Conservation (phyloP, 2,797 vertebrate species). For the Pempheris klunzingeri region DNA sequence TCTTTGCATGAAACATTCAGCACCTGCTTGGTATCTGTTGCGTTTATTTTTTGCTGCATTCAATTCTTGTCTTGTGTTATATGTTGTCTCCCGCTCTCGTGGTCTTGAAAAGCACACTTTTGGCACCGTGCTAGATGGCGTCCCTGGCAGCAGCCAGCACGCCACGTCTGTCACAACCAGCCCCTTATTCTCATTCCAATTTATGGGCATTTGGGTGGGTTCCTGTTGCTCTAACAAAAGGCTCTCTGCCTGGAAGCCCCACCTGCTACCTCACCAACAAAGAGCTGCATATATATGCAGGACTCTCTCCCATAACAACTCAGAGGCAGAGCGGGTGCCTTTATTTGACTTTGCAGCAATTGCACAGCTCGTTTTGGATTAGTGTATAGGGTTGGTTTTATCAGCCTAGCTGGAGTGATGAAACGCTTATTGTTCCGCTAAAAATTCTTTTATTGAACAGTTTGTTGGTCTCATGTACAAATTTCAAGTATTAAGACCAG, state of each 20-base stretch:
- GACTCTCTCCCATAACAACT: slow-evolving; percentile 2
- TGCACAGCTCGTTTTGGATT: slow-evolving; percentile 38
- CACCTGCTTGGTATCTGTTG: neutral
- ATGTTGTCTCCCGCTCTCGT: neutral
- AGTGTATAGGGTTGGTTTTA: slow-evolving; percentile 9
- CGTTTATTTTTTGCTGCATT: slow-evolving; percentile 21
- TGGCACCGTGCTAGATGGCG: slow-evolving; percentile 20
- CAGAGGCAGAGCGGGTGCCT: slow-evolving; percentile 35
- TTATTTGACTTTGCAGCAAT: slow-evolving; percentile 39
- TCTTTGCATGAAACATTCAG: slow-evolving; percentile 1
- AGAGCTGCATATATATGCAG: slow-evolving; percentile 47
- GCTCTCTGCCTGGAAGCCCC: slow-evolving; percentile 51
- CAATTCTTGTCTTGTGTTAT: neutral
- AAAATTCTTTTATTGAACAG: neutral
- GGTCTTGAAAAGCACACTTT: slow-evolving; percentile 45
- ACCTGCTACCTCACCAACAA: slow-evolving; percentile 67
- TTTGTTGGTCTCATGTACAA: neutral
- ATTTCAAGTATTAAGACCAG: neutral
- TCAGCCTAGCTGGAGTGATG: neutral
- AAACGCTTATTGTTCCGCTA: slow-evolving; percentile 6
- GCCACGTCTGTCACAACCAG: slow-evolving; percentile 49
- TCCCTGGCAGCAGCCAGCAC: slow-evolving; percentile 49
- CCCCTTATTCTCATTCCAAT: slow-evolving; percentile 56
- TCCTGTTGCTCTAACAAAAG: slow-evolving; percentile 64
- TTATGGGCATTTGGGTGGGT: slow-evolving; percentile 52